Evolutionary conservation across 2,888 invertebrate species (phyloP), one percentile per base, ranked within the genome.

Genomic region (Hydrotaea cyrtoneurina): DNA sequence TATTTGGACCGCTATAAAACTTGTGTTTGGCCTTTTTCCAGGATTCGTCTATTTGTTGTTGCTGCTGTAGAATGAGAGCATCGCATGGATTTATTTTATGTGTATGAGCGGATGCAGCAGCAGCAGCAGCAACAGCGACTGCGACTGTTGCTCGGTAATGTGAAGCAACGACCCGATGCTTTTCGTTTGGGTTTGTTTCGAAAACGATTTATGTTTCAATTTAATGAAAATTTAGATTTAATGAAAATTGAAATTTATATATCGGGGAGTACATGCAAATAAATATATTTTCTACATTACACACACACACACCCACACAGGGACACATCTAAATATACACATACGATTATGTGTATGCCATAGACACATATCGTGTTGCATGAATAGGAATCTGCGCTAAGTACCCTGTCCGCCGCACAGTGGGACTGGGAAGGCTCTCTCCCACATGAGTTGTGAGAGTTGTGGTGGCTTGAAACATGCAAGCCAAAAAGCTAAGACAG

Each of bases 151-250:
- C 17, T 36, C 17, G 19, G 31, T 13, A 53, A 64, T 1, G 21
- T 59, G 39, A 57, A 75, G 78, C 74, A 75, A 71, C 74, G 74
- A 74, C 74, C 46, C 74, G 36, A 26, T 72, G 8, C 57, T 31
- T 17, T 21, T 62, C 53, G 15, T 53, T 64, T 13, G 31, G 17
- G 19, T 26, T 57, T 62, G 23, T 53, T 80, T 69, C 50, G 43
- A 77, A 80, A 83, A 77, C 74, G 74, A 83, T 78, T 83, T 83
- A 78, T 83, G 73, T 80, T 80, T 80, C 43, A 79, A 77, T 82
- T 82, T 82, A 64, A 78, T 78, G 66, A 78, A 82, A 74, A 78
- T 82, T 82, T 64, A 75, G 78, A 69, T 83, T 80, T 62, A 80
- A 77, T 77, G 76, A 83, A 83, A 83, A 83, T 78, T 80, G 39